These are phyloP conservation scores for Scaptomyza caliginosa DNA, from an alignment of 2,888 invertebrate genomes.

Conservation along the genomic window DNA sequence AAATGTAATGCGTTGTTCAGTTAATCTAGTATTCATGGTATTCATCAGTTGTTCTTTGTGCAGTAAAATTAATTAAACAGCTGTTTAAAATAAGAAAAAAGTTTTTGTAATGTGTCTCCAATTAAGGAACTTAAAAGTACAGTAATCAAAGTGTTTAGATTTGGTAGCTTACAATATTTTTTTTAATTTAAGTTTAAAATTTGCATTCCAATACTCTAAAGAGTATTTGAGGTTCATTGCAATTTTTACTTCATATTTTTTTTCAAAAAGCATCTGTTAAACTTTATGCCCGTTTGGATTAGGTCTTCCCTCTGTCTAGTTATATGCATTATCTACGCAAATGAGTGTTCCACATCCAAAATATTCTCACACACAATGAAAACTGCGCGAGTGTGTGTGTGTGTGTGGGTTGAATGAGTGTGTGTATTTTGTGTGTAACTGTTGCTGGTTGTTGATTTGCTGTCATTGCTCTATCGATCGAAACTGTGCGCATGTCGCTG, in stretches of 20 bases:
- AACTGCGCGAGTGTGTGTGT: not conserved
- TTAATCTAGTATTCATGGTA: too few species aligned
- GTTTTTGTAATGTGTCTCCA: too few species aligned
- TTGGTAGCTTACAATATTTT: too few species aligned
- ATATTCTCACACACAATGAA: not conserved
- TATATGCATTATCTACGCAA: slow-evolving; percentile 3
- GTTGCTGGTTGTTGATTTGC: slow-evolving; percentile 5
- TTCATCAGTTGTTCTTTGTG: too few species aligned
- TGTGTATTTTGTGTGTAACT: not conserved
- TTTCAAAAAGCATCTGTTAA: not conserved
- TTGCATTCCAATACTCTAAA: too few species aligned
- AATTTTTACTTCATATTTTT: not conserved
- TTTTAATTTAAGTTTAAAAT: too few species aligned
- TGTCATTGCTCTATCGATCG: slow-evolving; percentile 14
- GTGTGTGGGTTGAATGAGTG: not conserved
- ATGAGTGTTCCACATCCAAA: not conserved
- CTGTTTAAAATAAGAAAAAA: too few species aligned
- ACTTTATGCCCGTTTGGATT: not conserved
- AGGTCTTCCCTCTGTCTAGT: not conserved
- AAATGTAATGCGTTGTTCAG: too few species aligned
- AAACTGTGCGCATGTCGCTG: slow-evolving; percentile 11
- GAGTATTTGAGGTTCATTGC: not conserved
- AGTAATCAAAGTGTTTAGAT: too few species aligned
- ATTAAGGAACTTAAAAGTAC: too few species aligned
- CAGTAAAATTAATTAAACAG: too few species aligned